These are phyloP conservation scores for Thalassoma bifasciatum DNA, from an alignment of 2,113 vertebrate species.

Conservation along the genomic window DNA sequence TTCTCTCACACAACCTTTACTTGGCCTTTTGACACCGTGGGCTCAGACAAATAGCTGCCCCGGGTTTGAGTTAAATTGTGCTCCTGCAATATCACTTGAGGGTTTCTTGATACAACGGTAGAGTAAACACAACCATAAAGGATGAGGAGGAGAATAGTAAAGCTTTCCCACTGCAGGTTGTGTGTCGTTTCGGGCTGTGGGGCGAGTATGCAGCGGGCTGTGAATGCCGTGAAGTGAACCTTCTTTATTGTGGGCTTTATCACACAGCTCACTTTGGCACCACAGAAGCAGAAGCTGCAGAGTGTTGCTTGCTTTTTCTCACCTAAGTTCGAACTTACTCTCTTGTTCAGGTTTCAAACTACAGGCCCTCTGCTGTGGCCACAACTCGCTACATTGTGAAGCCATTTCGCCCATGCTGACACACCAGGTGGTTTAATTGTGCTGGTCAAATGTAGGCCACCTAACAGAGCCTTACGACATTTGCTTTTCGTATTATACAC, in stretches of 20 bases:
- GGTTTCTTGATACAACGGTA: slow-evolving; percentile 40
- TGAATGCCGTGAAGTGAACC: slow-evolving; percentile 54
- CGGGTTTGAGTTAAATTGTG: slow-evolving; percentile 32
- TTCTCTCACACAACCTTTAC: slow-evolving; percentile 69
- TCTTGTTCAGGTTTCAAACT: slow-evolving; percentile 18
- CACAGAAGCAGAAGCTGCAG: background rate
- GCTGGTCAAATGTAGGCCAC: slow-evolving; percentile 77
- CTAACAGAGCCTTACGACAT: slow-evolving; percentile 42
- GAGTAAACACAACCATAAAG: slow-evolving; percentile 42
- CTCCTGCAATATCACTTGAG: slow-evolving; percentile 25
- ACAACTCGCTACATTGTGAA: slow-evolving; percentile 61
- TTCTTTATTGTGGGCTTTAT: slow-evolving; percentile 39
- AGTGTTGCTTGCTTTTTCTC: slow-evolving; percentile 21
- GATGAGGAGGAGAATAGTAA: background rate
- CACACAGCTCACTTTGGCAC: slow-evolving; percentile 43
- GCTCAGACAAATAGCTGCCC: slow-evolving; percentile 36
- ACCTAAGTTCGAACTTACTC: slow-evolving; percentile 30
- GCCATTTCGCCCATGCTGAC: slow-evolving; percentile 71
- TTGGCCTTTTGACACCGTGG: slow-evolving; percentile 74
- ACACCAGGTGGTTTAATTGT: slow-evolving; percentile 81
- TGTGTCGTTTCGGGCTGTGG: slow-evolving; percentile 38
- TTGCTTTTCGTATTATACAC: slow-evolving; percentile 13
- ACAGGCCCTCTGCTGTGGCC: slow-evolving; percentile 33
- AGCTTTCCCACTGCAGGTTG: slow-evolving; percentile 23
- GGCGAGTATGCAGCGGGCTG: slow-evolving; percentile 36